phyloP scores from a whole-genome alignment of 2,797 vertebrate species.

The Sternarchorhynchus goeldii region DNA sequence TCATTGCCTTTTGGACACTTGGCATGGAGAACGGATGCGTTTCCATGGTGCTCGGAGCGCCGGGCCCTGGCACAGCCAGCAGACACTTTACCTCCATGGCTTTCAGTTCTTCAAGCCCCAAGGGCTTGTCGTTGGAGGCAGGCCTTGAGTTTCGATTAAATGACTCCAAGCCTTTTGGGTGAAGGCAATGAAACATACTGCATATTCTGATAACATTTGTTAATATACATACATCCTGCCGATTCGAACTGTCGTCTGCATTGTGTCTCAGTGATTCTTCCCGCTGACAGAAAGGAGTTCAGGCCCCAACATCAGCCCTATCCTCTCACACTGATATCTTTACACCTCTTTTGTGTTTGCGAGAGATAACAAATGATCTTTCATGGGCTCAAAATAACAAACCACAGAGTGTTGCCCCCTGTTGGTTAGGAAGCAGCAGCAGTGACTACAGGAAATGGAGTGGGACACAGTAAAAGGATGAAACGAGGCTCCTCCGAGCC shows the following conservation, averaged over 20 bases:
- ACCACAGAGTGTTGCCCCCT: constrained; percentile 20
- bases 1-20: constrained; percentile 29
- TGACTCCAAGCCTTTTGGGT: background rate
- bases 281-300: background rate
- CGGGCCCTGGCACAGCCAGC: constrained; percentile 19
- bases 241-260: constrained; percentile 20
- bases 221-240: constrained; percentile 32
- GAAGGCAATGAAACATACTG: background rate
- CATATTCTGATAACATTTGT: constrained; percentile 7
- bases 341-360: constrained; percentile 40
- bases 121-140: constrained; percentile 13
- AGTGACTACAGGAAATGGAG: background rate
- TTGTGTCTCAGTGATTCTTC: background rate
- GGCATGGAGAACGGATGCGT: constrained; percentile 33
- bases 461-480: too few species aligned
- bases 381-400: constrained; percentile 38
- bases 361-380: constrained; percentile 30
- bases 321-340: constrained; percentile 30
- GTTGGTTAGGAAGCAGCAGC: constrained; percentile 39
- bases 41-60: constrained; percentile 8
- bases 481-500: background rate
- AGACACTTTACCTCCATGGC: constrained; percentile 11
- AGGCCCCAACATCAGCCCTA: constrained; percentile 5
- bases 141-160: constrained; percentile 12
- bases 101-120: constrained; percentile 5